Evolutionary conservation across 2,797 vertebrate species (phyloP).

Genomic region (Epinephelus awoara): DNA sequence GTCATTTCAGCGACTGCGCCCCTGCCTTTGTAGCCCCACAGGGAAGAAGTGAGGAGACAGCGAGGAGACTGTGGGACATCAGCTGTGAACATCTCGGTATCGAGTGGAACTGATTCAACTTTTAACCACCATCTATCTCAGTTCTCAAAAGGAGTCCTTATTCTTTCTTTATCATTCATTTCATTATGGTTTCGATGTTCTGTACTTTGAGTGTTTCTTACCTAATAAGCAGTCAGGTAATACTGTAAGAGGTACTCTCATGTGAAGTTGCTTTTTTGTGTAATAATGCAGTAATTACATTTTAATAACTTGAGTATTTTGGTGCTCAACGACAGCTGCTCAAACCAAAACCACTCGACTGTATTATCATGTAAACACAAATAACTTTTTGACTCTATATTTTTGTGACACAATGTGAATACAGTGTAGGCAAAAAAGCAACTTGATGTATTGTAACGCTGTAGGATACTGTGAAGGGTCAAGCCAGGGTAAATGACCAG

Average conservation of each 20-base stretch:
- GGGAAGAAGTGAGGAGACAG: slow-evolving; percentile 89
- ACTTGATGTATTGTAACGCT: slow-evolving; percentile 63
- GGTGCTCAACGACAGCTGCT: slow-evolving; percentile 45
- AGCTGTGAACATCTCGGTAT: slow-evolving; percentile 94
- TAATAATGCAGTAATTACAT: slow-evolving; percentile 69
- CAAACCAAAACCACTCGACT: slow-evolving; percentile 49
- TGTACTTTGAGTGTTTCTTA: slow-evolving; percentile 54
- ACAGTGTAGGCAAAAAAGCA: slow-evolving; percentile 72
- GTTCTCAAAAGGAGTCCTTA: slow-evolving; percentile 45
- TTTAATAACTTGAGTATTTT: slow-evolving; percentile 58
- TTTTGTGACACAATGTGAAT: slow-evolving; percentile 76
- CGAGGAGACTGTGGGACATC: slow-evolving; percentile 90
- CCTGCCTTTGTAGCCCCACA: slow-evolving; percentile 90
- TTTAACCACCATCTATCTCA: slow-evolving; percentile 19
- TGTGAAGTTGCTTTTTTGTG: slow-evolving; percentile 77
- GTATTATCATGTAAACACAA: slow-evolving; percentile 58
- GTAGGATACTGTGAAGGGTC: slow-evolving; percentile 73
- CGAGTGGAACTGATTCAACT: slow-evolving; percentile 87
- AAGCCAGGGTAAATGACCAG: slow-evolving; percentile 80
- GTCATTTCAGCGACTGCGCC: slow-evolving; percentile 88
- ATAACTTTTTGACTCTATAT: slow-evolving; percentile 61
- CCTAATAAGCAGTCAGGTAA: slow-evolving; percentile 68
- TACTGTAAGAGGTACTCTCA: slow-evolving; percentile 62
- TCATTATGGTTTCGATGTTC: slow-evolving; percentile 57
- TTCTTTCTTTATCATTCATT: slow-evolving; percentile 48